Base-by-base conservation (phyloP, 2,888 invertebrate genomes). In the Ectemnius continuus region DNA sequence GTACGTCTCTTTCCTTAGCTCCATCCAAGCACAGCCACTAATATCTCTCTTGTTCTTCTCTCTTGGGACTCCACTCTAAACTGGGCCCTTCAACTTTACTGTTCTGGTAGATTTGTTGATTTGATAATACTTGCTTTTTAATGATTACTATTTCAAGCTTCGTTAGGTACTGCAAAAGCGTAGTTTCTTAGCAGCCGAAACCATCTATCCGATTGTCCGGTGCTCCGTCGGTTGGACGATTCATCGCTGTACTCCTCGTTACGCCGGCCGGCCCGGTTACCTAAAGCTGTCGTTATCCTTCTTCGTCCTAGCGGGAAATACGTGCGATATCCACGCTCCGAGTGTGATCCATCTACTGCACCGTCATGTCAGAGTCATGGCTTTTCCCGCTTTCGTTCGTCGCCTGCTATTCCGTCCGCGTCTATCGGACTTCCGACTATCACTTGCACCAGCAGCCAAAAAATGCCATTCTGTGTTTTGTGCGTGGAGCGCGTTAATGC, bases 1-100 rank as follows among this genome's bases (percentile, higher is more conserved):
- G 61, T 68, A 75, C 78, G 67, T 75, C 79, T 70, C 65, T 72
- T 67, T 73, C 72, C 65, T 65, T 57, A 64, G n/a, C 16, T 52
- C 47, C 59, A 60, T 56, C 26, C 65, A 48, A 61, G 61, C 26
- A 45, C 58, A 2, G 36, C 47, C n/a, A 16, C 16, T 52, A 16
- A 13, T 13, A 69, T 62, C 65, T 48, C 28, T 68, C 62, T 66
- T 14, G 61, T 45, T 23, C 56, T 18, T 61, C 28, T 20, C 61
- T 26, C n/a, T 56, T 8, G 3, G 0, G 4, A 36, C 4, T 0
- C 36, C 1, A 36, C 6, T 8, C 36, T 36, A 36, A 36, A 36
- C 2, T 36, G 4, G 36, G 3, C 36, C 2, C 4, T 36, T 6
- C 1, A 36, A 8, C 6, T 8, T 36, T 36, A 36, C 36, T 6